These are phyloP conservation scores for Lepus townsendii DNA, from an alignment of 2,797 vertebrate genomes.

Conservation along the genomic window DNA sequence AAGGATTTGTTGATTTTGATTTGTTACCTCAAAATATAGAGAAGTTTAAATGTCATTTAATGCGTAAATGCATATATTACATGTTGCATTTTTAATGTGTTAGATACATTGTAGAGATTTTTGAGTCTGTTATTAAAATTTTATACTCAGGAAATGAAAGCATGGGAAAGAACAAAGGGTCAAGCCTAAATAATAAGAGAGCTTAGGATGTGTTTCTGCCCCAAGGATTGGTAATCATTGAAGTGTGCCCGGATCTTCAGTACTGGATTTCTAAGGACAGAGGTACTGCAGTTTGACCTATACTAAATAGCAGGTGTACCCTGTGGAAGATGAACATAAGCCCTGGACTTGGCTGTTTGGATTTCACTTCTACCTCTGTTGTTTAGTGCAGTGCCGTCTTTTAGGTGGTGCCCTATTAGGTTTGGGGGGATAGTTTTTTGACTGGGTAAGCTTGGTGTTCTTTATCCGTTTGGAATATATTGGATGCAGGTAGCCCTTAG, in stretches of 20 bases:
- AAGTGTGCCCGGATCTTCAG: background rate
- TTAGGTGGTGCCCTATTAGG: background rate
- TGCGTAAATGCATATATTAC: background rate
- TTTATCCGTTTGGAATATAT: background rate
- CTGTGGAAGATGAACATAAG: background rate
- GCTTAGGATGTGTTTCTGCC: background rate
- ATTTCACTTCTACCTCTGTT: background rate
- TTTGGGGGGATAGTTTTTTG: slow-evolving; percentile 37
- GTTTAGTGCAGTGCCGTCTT: slow-evolving; percentile 14
- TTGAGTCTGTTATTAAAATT: slow-evolving; percentile 45
- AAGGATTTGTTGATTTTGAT: slow-evolving; percentile 29
- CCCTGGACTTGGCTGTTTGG: background rate
- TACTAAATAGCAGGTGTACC: background rate
- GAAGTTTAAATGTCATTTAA: slow-evolving; percentile 22
- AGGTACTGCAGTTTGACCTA: background rate
- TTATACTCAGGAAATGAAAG: background rate
- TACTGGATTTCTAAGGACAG: slow-evolving; percentile 6
- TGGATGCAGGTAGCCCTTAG: background rate
- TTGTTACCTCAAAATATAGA: slow-evolving; percentile 12
- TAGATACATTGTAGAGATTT: slow-evolving; percentile 8
- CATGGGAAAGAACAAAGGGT: background rate
- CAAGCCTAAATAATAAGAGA: slow-evolving; percentile 24
- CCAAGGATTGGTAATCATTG: background rate
- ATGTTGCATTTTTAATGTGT: background rate
- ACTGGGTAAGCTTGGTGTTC: background rate